Base-by-base conservation (phyloP, 2,113 vertebrate species). In the Actenoides lindsayi region DNA sequence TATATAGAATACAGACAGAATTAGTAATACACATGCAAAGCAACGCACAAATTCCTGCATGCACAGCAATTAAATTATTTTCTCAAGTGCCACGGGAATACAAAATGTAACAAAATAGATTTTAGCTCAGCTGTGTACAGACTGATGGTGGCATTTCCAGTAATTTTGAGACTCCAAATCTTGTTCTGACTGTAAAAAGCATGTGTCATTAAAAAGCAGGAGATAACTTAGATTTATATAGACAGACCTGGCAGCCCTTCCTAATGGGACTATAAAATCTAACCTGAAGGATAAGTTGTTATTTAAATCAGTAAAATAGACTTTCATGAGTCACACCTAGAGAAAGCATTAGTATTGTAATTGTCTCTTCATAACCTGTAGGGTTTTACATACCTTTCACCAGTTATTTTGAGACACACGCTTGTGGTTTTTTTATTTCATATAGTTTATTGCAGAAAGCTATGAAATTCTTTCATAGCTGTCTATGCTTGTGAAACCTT, bases 151-250 rank as follows among this genome's bases (percentile, higher is more conserved):
- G n/a, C 0, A 0, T 74, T 89, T 75, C 81, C 65, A 50, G 37
- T 14, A 51, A 69, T 59, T 70, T 48, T 17, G 37, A 67, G 75
- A 51, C 35, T 76, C 50, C 46, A 93, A 77, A 73, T 57, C 44
- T 91, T 85, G 39, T n/a, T 85, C 54, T 54, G 63, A 46, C 44
- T 70, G 53, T 46, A 91, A 27, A 77, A 82, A 89, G 23, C 1
- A 1, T 23, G 44, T 79, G 78, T 21, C 75, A 39, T 59, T 80
- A 62, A 71, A 93, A 85, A 88, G n/a, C 63, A 82, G 80, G 77
- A 76, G 67, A 93, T 94, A 86, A 86, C 44, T 74, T 83, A 30
- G 48, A 93, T 85, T 97, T 96, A 81, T 80, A 82, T 25, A 78
- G 76, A 78, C 57, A 95, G 48, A 62, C 73, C 67, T 94, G 75